Evolutionary conservation across 2,113 vertebrate genomes (phyloP).

Genomic region (Laterallus jamaicensis): DNA sequence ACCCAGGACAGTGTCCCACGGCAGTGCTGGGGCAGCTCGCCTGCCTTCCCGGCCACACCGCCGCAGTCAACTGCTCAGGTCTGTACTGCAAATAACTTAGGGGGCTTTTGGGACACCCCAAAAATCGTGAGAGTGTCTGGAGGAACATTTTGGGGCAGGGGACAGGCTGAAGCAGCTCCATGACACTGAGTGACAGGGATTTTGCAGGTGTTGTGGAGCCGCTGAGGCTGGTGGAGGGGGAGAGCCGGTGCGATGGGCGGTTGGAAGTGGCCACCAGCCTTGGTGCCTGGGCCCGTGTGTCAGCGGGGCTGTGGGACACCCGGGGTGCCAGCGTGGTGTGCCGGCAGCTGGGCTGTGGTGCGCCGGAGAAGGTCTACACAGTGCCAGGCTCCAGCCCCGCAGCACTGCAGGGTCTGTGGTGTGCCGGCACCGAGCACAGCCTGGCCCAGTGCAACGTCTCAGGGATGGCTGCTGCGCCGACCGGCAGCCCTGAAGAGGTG

Average conservation of each 20-base stretch:
- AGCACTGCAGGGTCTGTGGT: background rate
- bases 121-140: rapidly evolving
- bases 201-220: background rate
- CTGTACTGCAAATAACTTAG: rapidly evolving
- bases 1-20: background rate
- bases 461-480: rapidly evolving
- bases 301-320: background rate
- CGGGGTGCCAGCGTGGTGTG: constrained; percentile 73
- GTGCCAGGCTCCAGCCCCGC: rapidly evolving
- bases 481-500: background rate
- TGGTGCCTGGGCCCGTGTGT: background rate
- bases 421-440: background rate
- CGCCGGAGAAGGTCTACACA: background rate
- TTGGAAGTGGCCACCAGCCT: background rate
- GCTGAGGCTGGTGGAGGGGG: background rate
- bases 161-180: too few relatives aligned
- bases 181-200: background rate
- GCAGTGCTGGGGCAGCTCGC: background rate
- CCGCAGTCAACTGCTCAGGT: background rate
- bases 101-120: background rate
- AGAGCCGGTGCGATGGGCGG: background rate
- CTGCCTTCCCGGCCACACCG: background rate
- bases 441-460: background rate
- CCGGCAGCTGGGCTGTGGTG: constrained; percentile 83
- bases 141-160: background rate